These are phyloP conservation scores for Laupala kohalensis DNA, from an alignment of 1,140 invertebrate species.

Conservation along the genomic window DNA sequence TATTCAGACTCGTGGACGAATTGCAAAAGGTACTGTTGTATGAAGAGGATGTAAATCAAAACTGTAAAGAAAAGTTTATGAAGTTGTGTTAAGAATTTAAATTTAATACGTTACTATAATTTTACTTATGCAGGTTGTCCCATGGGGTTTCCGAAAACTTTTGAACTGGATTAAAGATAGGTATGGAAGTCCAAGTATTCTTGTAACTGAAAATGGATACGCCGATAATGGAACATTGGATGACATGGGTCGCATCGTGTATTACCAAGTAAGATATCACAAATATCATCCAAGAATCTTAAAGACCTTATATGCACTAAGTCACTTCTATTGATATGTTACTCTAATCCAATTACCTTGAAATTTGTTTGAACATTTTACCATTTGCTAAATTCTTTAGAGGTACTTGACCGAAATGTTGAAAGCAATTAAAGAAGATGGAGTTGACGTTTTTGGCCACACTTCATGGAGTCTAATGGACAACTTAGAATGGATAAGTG, in stretches of 20 bases:
- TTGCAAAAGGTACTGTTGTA: too few species aligned
- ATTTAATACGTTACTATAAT: too few species aligned
- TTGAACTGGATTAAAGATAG: constrained; percentile 44
- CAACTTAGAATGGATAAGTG: constrained; percentile 42
- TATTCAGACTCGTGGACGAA: too few species aligned
- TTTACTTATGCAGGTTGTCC: constrained; percentile 31
- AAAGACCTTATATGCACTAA: too few species aligned
- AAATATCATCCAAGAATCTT: too few species aligned
- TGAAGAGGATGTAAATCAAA: too few species aligned
- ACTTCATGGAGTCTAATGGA: constrained; percentile 42
- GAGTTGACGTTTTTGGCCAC: constrained; percentile 36
- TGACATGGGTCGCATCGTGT: constrained; percentile 37
- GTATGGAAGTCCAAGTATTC: constrained; percentile 40
- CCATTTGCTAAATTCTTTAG: too few species aligned
- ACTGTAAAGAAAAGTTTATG: too few species aligned
- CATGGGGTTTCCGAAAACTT: constrained; percentile 50
- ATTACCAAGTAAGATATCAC: constrained; percentile 21
- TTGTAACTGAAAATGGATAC: constrained; percentile 59
- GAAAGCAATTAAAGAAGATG: constrained; percentile 35
- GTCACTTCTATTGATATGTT: too few species aligned
- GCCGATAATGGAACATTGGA: constrained; percentile 34
- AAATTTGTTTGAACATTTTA: too few species aligned
- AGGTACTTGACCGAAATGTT: constrained; percentile 44
- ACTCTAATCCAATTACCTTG: too few species aligned
- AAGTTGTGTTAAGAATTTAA: too few species aligned